These are phyloP conservation scores for Intellagama lesueurii DNA, from an alignment of 2,797 vertebrate genomes.

Conservation along the genomic window DNA sequence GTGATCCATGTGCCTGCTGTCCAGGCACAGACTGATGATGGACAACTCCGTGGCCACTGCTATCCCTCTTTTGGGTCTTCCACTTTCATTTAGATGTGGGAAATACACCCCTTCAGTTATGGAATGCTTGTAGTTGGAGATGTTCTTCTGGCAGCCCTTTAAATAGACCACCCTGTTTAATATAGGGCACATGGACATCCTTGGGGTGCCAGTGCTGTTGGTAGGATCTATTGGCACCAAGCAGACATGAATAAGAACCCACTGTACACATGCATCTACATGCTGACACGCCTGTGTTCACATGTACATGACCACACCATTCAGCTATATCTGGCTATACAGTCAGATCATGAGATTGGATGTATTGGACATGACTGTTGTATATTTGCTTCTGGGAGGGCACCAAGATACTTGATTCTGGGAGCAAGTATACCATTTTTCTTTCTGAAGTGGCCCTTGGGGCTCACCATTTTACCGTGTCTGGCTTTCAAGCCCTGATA, in stretches of 20 bases:
- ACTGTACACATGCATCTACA: too few relatives aligned
- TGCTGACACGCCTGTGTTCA: not conserved
- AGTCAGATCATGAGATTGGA: not conserved
- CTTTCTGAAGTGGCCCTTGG: not conserved
- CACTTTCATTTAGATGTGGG: too few relatives aligned
- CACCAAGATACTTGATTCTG: too few relatives aligned
- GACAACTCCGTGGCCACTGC: too few relatives aligned
- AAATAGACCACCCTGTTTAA: too few relatives aligned
- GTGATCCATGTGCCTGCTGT: too few relatives aligned
- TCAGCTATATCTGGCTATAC: not conserved
- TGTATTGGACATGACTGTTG: not conserved
- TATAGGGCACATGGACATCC: not conserved
- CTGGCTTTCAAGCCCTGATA: constrained; percentile 23
- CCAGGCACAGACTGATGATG: too few relatives aligned
- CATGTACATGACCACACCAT: not conserved
- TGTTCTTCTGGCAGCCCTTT: too few relatives aligned
- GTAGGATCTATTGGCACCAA: not conserved
- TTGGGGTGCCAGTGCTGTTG: not conserved
- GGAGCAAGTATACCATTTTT: too few relatives aligned
- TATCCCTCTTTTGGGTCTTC: too few relatives aligned
- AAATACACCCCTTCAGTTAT: too few relatives aligned
- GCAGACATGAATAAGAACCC: not conserved
- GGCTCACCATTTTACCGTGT: not conserved
- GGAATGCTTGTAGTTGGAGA: too few relatives aligned
- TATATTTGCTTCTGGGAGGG: not conserved